Percentiles rank a stretch among this genome's conserved stretches.
Evolutionary conservation across 2,888 invertebrate species (phyloP).

Genomic region (Eupithecia vulgata): DNA sequence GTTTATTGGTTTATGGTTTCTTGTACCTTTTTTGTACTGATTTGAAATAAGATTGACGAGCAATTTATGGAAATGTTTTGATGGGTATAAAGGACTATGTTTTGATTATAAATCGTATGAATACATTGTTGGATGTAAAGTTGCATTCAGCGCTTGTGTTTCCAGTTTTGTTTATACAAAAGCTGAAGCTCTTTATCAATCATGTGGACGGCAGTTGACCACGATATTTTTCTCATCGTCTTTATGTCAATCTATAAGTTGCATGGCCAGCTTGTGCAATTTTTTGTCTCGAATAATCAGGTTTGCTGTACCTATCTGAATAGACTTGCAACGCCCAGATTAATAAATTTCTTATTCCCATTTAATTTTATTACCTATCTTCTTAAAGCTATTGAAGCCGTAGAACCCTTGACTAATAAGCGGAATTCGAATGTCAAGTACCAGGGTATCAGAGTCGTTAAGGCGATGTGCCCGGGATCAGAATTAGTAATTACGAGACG

Average conservation of each 20-base stretch:
- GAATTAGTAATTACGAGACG: conserved; percentile 67
- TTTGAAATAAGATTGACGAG: conserved; percentile 65
- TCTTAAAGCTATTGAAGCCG: neutral
- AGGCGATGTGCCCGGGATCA: conserved; percentile 59
- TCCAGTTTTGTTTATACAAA: conserved; percentile 13
- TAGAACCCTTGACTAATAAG: conserved; percentile 52
- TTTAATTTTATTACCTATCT: neutral
- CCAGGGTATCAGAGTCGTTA: conserved; percentile 50
- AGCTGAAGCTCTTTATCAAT: conserved; percentile 18
- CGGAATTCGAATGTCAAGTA: conserved; percentile 58
- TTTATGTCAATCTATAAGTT: conserved; percentile 7
- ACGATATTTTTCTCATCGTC: conserved; percentile 8
- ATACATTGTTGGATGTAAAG: conserved; percentile 20
- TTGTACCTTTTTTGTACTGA: conserved; percentile 58
- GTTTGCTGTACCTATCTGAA: neutral
- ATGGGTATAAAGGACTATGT: conserved; percentile 45
- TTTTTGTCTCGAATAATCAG: neutral
- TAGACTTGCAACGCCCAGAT: neutral
- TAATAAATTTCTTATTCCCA: neutral
- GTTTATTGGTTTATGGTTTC: conserved; percentile 73
- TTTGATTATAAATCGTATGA: conserved; percentile 38
- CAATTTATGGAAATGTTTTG: conserved; percentile 58
- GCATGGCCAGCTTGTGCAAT: neutral
- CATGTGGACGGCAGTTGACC: conserved; percentile 9
- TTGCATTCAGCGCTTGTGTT: neutral